These are phyloP conservation scores for Paraescarpia echinospica DNA, from an alignment of 1,140 invertebrate genomes.

Conservation along the genomic window DNA sequence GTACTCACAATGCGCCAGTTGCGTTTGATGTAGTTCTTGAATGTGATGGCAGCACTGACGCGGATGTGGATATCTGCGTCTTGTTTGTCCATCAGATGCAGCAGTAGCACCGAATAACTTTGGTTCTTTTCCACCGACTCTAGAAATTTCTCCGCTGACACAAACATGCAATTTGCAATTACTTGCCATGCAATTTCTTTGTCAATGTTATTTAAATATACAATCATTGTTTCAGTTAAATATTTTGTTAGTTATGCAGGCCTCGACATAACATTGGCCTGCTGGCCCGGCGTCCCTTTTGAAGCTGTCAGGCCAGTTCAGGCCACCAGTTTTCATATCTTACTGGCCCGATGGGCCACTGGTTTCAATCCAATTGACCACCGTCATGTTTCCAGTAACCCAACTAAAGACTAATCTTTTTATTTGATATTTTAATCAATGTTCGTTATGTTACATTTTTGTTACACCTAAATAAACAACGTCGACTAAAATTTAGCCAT, in stretches of 20 bases:
- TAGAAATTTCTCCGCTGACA: constrained; percentile 83
- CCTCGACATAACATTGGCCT: too few relatives aligned
- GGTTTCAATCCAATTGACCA: too few relatives aligned
- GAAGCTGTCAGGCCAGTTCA: too few relatives aligned
- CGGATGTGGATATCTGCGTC: constrained; percentile 77
- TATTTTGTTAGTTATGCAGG: not conserved
- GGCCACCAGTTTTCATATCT: too few relatives aligned
- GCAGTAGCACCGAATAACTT: constrained; percentile 84
- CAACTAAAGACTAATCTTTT: too few relatives aligned
- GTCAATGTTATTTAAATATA: not conserved
- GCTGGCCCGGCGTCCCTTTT: too few relatives aligned
- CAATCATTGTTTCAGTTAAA: not conserved
- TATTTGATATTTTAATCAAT: too few relatives aligned
- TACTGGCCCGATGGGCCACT: too few relatives aligned
- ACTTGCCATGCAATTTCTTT: not conserved
- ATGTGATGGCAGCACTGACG: constrained; percentile 85
- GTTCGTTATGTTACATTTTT: too few relatives aligned
- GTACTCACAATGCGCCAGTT: constrained; percentile 82
- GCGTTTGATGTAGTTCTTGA: constrained; percentile 95
- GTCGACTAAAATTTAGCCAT: too few relatives aligned
- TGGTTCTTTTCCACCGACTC: constrained; percentile 86
- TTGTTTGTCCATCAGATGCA: constrained; percentile 79
- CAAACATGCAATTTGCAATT: not conserved
- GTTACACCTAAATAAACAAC: not conserved
- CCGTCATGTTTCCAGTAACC: too few relatives aligned